Conservation (phyloP, 2,797 vertebrate genomes). For the Hafferia zeledoni region DNA sequence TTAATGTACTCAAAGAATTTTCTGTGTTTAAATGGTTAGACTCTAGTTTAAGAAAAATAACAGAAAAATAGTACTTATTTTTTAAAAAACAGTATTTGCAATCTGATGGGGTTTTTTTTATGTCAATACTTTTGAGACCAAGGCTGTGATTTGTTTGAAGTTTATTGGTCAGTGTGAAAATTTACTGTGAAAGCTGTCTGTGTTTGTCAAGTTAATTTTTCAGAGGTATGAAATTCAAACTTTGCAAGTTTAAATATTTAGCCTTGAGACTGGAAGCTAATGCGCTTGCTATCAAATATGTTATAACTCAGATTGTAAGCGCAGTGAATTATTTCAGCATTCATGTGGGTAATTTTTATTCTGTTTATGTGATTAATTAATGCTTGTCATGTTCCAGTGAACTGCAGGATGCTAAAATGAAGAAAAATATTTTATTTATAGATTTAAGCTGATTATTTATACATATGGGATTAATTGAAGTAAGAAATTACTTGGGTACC, state of each 20-base stretch:
- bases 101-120: not conserved
- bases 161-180: slow-evolving; percentile 4
- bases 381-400: not conserved
- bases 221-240: not conserved
- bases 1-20: not conserved
- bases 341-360: not conserved
- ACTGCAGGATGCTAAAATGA: not conserved
- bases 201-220: slow-evolving; percentile 29
- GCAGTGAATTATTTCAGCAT: not conserved
- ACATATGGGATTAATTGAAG: not conserved
- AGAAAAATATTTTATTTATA: not conserved
- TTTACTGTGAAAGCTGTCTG: not conserved
- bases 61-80: not conserved
- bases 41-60: not conserved
- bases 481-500: not conserved
- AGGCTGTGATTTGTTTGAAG: not conserved
- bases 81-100: not conserved
- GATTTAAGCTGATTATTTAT: slow-evolving; percentile 3
- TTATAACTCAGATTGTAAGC: not conserved
- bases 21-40: not conserved
- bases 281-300: not conserved
- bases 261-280: not conserved
- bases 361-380: not conserved
- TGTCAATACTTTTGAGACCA: not conserved
- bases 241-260: slow-evolving; percentile 36